phyloP scores from a whole-genome alignment of 1,140 invertebrate genomes.

The Archivesica marissinica region DNA sequence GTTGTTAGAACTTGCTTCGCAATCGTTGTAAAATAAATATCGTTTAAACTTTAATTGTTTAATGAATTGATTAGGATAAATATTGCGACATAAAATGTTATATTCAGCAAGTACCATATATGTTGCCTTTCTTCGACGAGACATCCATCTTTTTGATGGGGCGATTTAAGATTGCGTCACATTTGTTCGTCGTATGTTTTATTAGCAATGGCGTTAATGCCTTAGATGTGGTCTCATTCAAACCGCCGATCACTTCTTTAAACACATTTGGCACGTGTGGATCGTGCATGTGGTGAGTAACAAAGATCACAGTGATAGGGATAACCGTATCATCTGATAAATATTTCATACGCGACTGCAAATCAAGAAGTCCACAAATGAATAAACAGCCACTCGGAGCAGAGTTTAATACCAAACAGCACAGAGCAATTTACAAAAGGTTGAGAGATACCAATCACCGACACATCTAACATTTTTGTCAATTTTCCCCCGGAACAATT shows the following conservation, averaged over 20 bases:
- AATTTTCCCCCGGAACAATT: constrained; percentile 24
- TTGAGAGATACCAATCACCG: not conserved
- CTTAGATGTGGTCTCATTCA: not conserved
- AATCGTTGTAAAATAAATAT: no score
- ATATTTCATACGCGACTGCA: constrained; percentile 35
- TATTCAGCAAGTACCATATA: no score
- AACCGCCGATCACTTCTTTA: constrained; percentile 25
- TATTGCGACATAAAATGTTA: no score
- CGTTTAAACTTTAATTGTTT: no score
- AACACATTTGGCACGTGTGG: constrained; percentile 34
- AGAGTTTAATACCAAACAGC: constrained; percentile 27
- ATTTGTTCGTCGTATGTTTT: no score
- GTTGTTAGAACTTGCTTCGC: no score
- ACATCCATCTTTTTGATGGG: no score
- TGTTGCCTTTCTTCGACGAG: no score
- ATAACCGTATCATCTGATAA: constrained; percentile 42
- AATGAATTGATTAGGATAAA: no score
- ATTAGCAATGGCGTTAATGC: not conserved
- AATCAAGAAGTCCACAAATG: constrained; percentile 5
- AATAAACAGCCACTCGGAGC: constrained; percentile 32
- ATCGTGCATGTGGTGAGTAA: constrained; percentile 13
- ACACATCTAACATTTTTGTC: constrained; percentile 36
- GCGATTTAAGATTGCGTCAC: no score
- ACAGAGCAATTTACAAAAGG: constrained; percentile 45
- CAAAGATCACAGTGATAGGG: constrained; percentile 16